A percentile compares a stretch with the other conserved stretches of the same genome.
Conservation (phyloP, 2,888 invertebrate genomes). For the Hirtodrosophila cameraria region DNA sequence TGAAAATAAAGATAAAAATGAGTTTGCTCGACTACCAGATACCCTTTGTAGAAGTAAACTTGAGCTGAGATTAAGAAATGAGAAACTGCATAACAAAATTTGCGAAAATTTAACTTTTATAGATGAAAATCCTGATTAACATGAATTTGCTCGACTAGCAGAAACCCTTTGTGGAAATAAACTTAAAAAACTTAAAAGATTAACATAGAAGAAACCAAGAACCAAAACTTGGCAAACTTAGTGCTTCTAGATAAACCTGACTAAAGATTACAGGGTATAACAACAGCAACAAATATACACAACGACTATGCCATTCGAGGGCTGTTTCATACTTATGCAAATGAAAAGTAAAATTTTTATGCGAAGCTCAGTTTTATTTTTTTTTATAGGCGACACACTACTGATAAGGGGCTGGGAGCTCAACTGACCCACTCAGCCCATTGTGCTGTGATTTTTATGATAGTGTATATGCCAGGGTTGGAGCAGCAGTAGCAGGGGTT, state of each 20-base stretch:
- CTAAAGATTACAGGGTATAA: conserved; percentile 23
- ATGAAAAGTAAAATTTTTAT: conserved; percentile 71
- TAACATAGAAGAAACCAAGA: too few species aligned
- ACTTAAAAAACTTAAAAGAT: too few species aligned
- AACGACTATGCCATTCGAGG: conserved; percentile 15
- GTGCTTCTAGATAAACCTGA: too few species aligned
- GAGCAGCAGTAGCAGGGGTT: not conserved
- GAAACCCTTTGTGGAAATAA: too few species aligned
- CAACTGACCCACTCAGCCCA: conserved; percentile 51
- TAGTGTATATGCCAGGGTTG: conserved; percentile 3
- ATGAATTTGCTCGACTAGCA: not conserved
- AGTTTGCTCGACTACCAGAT: conserved; percentile 1
- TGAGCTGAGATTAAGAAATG: too few species aligned
- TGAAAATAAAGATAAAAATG: too few species aligned
- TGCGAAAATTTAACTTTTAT: too few species aligned
- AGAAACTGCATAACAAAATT: too few species aligned
- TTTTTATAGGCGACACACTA: conserved; percentile 48
- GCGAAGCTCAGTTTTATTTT: conserved; percentile 34
- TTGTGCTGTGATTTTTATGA: conserved; percentile 45
- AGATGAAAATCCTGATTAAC: too few species aligned
- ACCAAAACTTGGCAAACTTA: too few species aligned
- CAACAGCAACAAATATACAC: conserved; percentile 5
- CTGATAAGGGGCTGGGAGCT: conserved; percentile 1
- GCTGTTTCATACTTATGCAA: conserved; percentile 62
- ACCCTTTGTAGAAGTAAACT: not conserved